Base-by-base conservation (phyloP, 37 sponge, comb jelly and placozoan species). In the Aphrocallistes beatrix region DNA sequence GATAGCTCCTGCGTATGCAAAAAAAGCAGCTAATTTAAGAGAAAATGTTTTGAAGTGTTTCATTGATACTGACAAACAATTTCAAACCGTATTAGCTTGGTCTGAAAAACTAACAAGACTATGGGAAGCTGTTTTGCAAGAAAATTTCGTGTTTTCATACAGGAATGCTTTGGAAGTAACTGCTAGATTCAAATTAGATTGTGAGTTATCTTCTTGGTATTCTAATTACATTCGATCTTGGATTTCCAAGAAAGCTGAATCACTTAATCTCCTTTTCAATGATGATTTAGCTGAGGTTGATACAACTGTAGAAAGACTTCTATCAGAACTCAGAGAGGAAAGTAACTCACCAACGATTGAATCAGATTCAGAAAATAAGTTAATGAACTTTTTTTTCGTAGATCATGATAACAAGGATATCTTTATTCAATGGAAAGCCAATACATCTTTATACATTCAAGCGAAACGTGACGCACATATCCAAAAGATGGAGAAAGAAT, bases 71-170 rank as follows among this genome's bases (percentile, higher is more conserved):
- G 34, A 19, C n/a, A 60, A 13, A 13, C 10, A 60, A 28, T 60
- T 60, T 60, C 75, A 60, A 60, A 60, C 75, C 10, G 75, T 60
- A 19, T 32, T 60, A 28, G 34, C 10, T 3, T 60, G 75, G 75
- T 60, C 75, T 8, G n/a, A 32, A 60, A 60, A 60, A 13, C 75
- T 60, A 0, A 25, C 51, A 32, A 23, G 45, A 8, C 51, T 88
- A 8, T 88, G 88, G 88, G 38, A 51, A 45, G 83, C 88, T 38
- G 49, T 88, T 32, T 50, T 88, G 19, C 51, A 88, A 36, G 88
- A 88, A 51, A 88, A 88, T 1, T 88, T 84, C 69, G 51, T 88
- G 3, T 88, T 88, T 38, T 84, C 81, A 37, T 88, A 84, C 37
- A 51, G 45, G n/a, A 88, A 88, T 39, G 81, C 85, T 32, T 38